These are phyloP conservation scores for Zoanthus sansibaricus DNA, from an alignment of 92 coral and sea anemone genomes.

Conservation along the genomic window DNA sequence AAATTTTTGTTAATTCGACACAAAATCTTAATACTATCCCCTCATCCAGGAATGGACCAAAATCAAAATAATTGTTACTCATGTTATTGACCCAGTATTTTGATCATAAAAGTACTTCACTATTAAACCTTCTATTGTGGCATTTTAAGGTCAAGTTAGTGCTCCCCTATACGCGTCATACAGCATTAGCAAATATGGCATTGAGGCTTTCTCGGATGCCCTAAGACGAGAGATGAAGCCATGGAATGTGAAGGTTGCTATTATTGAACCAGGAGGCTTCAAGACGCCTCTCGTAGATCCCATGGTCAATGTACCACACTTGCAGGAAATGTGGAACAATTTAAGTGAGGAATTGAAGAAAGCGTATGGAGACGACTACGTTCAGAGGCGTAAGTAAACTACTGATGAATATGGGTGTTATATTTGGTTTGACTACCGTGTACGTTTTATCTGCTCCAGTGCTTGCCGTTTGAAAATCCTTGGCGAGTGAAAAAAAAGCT, in stretches of 20 bases:
- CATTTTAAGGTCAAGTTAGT: neutral
- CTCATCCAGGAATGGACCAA: too few relatives aligned
- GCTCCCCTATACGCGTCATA: neutral
- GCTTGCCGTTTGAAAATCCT: too few relatives aligned
- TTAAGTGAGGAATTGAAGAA: constrained; percentile 40
- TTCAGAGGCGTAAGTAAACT: constrained; percentile 4
- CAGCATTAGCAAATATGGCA: constrained; percentile 51
- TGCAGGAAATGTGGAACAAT: constrained; percentile 48
- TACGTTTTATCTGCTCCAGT: too few relatives aligned
- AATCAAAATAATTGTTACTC: too few relatives aligned
- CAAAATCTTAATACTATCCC: too few relatives aligned
- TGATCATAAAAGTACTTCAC: too few relatives aligned
- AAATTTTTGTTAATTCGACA: too few relatives aligned
- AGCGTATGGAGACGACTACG: constrained; percentile 52
- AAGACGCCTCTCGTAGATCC: constrained; percentile 30
- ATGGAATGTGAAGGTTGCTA: constrained; percentile 43
- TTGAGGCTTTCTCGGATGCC: constrained; percentile 65
- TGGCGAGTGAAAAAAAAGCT: too few relatives aligned
- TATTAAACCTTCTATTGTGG: too few relatives aligned
- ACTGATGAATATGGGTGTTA: too few relatives aligned
- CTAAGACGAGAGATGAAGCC: constrained; percentile 52
- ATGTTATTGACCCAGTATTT: too few relatives aligned
- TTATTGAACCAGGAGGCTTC: constrained; percentile 53
- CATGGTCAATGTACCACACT: neutral
- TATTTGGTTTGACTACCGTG: too few relatives aligned